phyloP scores from a whole-genome alignment of 1,140 invertebrate species.

The Drosophila fuyamai region DNA sequence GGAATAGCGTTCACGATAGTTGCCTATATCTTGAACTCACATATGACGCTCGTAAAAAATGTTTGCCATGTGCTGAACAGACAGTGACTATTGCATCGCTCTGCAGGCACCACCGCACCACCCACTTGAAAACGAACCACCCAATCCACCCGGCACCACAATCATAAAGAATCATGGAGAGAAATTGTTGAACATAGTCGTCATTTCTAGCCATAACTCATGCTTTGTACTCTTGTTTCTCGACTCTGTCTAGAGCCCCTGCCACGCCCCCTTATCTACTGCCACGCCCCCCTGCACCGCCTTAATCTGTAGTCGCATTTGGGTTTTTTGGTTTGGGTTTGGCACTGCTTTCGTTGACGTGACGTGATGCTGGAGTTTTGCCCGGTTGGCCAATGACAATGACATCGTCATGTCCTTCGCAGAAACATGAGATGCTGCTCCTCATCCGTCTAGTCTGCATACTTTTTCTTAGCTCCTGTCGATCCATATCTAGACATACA shows the following conservation, averaged over 20 bases:
- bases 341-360: constrained; percentile 65
- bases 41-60: constrained; percentile 12
- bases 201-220: constrained; percentile 71
- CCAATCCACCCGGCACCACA: constrained; percentile 17
- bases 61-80: constrained; percentile 25
- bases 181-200: constrained; percentile 57
- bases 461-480: constrained; percentile 16
- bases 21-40: no score
- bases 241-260: constrained; percentile 13
- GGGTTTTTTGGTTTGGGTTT: constrained; percentile 50
- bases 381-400: constrained; percentile 67
- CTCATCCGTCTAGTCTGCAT: constrained; percentile 45
- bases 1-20: not conserved
- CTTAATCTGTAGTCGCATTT: constrained; percentile 58
- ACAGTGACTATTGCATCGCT: constrained; percentile 50
- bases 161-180: constrained; percentile 53
- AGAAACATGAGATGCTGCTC: constrained; percentile 37
- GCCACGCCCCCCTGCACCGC: constrained; percentile 4
- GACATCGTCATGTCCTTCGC: constrained; percentile 54
- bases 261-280: constrained; percentile 11
- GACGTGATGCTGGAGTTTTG: constrained; percentile 64
- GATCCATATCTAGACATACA: constrained; percentile 2
- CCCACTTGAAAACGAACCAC: not conserved
- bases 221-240: constrained; percentile 57
- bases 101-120: constrained; percentile 3